Evolutionary conservation across 2,113 vertebrate species (phyloP), one percentile per base, ranked within the genome.

Genomic region (Salvelinus fontinalis): DNA sequence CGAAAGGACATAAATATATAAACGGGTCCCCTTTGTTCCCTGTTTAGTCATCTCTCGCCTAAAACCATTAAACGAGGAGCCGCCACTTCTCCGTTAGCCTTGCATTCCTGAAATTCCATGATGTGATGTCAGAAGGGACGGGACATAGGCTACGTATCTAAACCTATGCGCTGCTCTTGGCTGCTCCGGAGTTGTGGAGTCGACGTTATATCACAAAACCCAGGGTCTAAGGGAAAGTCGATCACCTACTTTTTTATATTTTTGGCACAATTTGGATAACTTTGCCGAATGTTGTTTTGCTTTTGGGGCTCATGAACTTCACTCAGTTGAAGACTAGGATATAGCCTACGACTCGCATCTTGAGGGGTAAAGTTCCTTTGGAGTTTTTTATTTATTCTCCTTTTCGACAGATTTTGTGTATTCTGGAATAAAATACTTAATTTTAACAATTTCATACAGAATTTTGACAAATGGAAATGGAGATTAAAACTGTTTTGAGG

Each of bases 71-170:
- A 89, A 88, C 79, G 67, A 86, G 75, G 81, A 88, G 87, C 59
- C 67, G 71, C 81, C 86, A 88, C 89, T 88, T 90, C 90, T 86
- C 85, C 91, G 89, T 85, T 89, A 90, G 90, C 87, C 83, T 81
- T 34, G 83, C 89, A 92, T 93, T 92, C 91, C 87, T 87, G 34
- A 57, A 64, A 92, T 93, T 93, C 91, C 91, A 85, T 83, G 51
- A 62, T 90, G 83, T 93, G 91, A 93, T 91, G 92, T 93, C 92
- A 93, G 79, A 84, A 84, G 89, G 89, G 88, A 54, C 83, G 84
- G 86, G 22, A 69, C 77, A 75, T 39, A 18, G 64, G n/a, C 18
- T 22, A 79, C 77, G 83, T 83, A 84, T 86, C 78, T 78, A 83
- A 75, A 76, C 70, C 80, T 64, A 0, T 5, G 78, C 81, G 79